phyloP scores from a whole-genome alignment of 2,797 vertebrate genomes.

The Microhierax caerulescens region DNA sequence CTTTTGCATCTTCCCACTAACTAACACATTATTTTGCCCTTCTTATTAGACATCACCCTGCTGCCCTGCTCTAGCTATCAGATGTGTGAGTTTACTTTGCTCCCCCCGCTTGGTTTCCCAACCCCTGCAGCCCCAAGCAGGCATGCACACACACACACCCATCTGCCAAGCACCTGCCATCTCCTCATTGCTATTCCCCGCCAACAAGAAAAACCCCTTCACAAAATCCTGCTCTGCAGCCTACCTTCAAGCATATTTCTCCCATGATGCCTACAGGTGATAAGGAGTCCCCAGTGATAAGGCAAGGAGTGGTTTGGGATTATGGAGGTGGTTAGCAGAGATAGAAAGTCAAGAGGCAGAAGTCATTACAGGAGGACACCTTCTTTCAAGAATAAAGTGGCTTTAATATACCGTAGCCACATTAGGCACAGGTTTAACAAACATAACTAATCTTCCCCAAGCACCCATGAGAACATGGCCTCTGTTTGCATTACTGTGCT shows the following conservation, averaged over 20 bases:
- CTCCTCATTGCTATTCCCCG: background rate
- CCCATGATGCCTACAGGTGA: background rate
- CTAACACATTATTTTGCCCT: background rate
- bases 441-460: accelerated
- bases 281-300: background rate
- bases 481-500: background rate
- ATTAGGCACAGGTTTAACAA: background rate
- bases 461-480: background rate
- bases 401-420: background rate
- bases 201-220: background rate
- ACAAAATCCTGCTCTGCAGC: background rate
- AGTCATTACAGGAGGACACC: background rate
- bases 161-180: background rate
- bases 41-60: background rate
- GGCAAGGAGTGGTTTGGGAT: background rate
- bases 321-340: background rate
- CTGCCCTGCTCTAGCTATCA: background rate
- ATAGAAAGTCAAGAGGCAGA: background rate
- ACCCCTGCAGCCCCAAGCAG: background rate
- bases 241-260: background rate
- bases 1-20: background rate
- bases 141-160: accelerated
- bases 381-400: background rate
- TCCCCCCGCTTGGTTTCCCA: background rate
- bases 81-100: background rate